phyloP scores from a whole-genome alignment of 2,888 invertebrate species.

The Drosophila picticornis region DNA sequence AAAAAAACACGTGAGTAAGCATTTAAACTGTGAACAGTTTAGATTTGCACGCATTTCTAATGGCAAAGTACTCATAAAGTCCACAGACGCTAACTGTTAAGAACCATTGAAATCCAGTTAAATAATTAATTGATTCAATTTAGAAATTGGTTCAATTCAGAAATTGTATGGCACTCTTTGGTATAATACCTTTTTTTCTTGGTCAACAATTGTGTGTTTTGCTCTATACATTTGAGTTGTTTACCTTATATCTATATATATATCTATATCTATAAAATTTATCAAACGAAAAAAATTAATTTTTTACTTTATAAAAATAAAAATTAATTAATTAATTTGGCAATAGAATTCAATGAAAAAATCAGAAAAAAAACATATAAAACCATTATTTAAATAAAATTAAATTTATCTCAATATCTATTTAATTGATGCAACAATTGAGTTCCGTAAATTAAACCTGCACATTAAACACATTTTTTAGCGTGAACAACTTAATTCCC shows the following conservation, averaged over 20 bases:
- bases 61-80: background rate
- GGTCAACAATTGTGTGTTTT: background rate
- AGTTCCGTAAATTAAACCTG: background rate
- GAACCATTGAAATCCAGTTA: background rate
- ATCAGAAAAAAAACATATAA: background rate
- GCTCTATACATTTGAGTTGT: background rate
- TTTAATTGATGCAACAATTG: background rate
- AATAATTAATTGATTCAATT: background rate
- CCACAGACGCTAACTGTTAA: background rate
- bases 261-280: no score
- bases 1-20: slow-evolving; percentile 3
- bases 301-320: background rate
- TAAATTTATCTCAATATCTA: background rate
- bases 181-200: background rate
- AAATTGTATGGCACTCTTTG: background rate
- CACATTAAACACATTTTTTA: background rate
- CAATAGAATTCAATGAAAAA: no score
- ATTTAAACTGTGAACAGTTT: slow-evolving; percentile 11
- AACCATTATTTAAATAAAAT: background rate
- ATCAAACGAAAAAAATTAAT: background rate
- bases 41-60: background rate
- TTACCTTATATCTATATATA: background rate
- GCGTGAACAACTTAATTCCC: background rate
- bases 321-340: no score
- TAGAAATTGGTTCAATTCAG: background rate